Evolutionary conservation across 2,888 invertebrate genomes (phyloP), one percentile per base, ranked within the genome.

Genomic region (Alviniconcha strummeri): DNA sequence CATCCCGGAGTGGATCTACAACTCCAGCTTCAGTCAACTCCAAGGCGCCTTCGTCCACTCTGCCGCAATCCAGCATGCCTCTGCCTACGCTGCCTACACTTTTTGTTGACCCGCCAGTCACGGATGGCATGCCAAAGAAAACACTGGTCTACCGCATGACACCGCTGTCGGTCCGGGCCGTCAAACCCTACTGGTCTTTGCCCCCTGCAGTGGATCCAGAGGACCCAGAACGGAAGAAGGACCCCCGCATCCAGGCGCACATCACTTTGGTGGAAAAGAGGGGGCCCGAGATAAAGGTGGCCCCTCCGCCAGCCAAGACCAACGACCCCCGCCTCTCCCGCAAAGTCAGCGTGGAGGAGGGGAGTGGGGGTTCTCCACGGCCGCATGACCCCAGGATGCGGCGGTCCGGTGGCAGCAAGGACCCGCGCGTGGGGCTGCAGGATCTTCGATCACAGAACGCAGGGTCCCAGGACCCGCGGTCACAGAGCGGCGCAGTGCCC

Each of bases 211-310:
- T 91, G 0, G 87, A 91, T 83, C 81, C 89, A 5, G 84, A 86
- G 52, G 89, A 91, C 83, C 79, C 87, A 4, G 82, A 85, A 67
- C 91, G 86, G 80, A 90, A 89, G 83, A 85, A 85, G 81, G 92
- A 92, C 84, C 92, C 92, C 0, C 87, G 92, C 76, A 87, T 91
- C 82, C 89, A 90, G 86, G 90, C 89, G 67, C 85, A 87, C 64
- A 36, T 85, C 1, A 69, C 77, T 5, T 71, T 82, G 36, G 36
- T 84, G 54, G 85, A 83, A 60, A 71, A 83, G 15, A 78, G 78
- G 13, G 79, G 72, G 8, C 78, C 72, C 1, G 83, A 79, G 71
- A 7, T 8, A 3, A 83, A 71, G 15, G n/a, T 11, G 5, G 36
- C 74, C 7, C 8, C 76, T 7, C 67, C 54, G 4, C 64, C 82